phyloP scores from a whole-genome alignment of 2,888 invertebrate genomes.

The Cancer borealis region DNA sequence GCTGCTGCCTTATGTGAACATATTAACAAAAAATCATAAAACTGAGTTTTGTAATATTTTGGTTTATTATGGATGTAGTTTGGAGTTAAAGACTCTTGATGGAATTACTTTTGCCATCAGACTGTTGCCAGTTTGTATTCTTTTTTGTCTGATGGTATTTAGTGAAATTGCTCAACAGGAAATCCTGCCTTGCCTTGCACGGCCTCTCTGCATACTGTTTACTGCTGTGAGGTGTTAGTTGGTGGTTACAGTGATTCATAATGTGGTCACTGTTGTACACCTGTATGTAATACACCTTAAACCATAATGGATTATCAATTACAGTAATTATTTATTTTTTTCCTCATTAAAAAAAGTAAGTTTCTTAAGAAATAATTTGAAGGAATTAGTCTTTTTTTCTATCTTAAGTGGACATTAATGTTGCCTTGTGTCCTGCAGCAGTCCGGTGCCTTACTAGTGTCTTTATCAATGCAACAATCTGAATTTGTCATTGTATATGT shows the following conservation, averaged over 20 bases:
- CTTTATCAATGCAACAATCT: background rate
- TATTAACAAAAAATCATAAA: background rate
- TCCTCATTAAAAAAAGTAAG: background rate
- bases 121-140: background rate
- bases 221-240: background rate
- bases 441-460: background rate
- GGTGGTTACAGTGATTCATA: background rate
- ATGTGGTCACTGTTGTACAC: background rate
- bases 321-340: background rate
- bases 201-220: background rate
- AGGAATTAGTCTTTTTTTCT: background rate
- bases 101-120: background rate
- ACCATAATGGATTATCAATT: background rate
- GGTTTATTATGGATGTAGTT: background rate
- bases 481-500: background rate
- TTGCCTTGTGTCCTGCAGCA: background rate
- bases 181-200: background rate
- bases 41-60: background rate
- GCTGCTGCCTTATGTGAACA: background rate
- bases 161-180: background rate
- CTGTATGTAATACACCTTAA: background rate
- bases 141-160: background rate
- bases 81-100: background rate
- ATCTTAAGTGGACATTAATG: background rate
- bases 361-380: background rate